Evolutionary conservation across 2,113 vertebrate genomes (phyloP), one percentile per base, ranked within the genome.

Genomic region (Scophthalmus maximus): DNA sequence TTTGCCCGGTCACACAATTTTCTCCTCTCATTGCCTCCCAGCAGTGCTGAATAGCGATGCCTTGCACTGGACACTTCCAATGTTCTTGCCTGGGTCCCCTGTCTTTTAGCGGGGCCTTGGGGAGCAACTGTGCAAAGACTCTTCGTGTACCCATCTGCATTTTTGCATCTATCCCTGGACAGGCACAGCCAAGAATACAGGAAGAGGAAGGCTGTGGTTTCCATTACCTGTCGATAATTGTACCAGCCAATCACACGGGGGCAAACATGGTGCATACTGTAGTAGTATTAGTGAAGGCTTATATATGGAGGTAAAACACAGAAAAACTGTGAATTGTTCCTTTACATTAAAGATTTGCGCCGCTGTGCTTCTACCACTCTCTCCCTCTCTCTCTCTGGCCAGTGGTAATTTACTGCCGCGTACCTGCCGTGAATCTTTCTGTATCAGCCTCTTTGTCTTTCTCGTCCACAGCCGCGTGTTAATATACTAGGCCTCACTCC

Each of bases 381-480:
- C 65, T 32, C 60, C 18, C 46, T 42, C 56, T 15, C 50, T 65
- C 34, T 34, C 26, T 60, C 57, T 11, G 14, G 85, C 65, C 50
- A 63, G 44, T 46, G 59, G 47, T 85, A 78, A 89, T 87, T 85
- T 83, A 89, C 76, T 66, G 81, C 55, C 66, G 68, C 79, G 81
- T 74, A 77, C 76, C 67, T 72, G 68, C 80, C 51, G 29, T 85
- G 66, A 83, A 76, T 87, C 76, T 69, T 46, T 49, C 40, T 49
- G 61, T 83, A 66, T 74, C 77, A 81, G 73, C 30, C 63, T 49
- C 47, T 79, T 75, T 81, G 73, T 87, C 83, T 76, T 47, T 76
- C 73, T 82, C 53, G 65, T 78, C 72, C 70, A 66, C 12, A 8
- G 68, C 49, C 75, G 81, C 3, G 27, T 74, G 76, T 76, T 78